Base-by-base conservation (phyloP, 2,797 vertebrate genomes). In the Rhynchotus rufescens region DNA sequence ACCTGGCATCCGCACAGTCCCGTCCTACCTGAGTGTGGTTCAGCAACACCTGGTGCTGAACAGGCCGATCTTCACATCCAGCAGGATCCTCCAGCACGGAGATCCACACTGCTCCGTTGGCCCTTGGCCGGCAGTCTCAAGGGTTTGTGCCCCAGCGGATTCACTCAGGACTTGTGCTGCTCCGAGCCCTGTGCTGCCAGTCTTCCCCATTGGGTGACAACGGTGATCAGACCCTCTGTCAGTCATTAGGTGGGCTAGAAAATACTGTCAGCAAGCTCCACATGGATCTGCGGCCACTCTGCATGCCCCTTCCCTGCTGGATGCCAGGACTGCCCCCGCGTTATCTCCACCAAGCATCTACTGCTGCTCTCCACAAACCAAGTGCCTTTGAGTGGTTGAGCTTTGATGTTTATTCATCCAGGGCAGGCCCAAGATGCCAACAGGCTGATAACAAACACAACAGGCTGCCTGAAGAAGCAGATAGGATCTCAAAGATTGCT, bases 71-170 rank as follows among this genome's bases (percentile, higher is more conserved):
- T n/a, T 56, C 54, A 56, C 30, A 56, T n/a, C 54, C 30, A n/a
- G 16, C 28, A 56, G 9, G 52, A 15, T 56, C 28, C 52, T 56
- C 28, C 52, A 56, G 19, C 54, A n/a, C 52, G 19, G 54, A 56
- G 30, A n/a, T 56, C 30, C 54, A 56, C 54, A 56, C 30, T 56
- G 30, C 30, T n/a, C 30, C 54, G 4, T n/a, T 20, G 15, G 54
- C 17, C 54, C 10, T 19, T 12, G 11, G 54, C 6, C n/a, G 17
- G 17, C 6, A 1, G 15, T 14, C 8, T 25, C 54, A 34, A 64
- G 40, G 54, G 2, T 0, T 0, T 10, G 54, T 21, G 19, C 3
- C 23, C 10, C 22, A 5, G 6, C 22, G 9, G 1, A 4, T 47
- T 71, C 13, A 13, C 57, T 14, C 25, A 30, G 42, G 51, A 28